These are phyloP conservation scores for Salvelinus namaycush DNA, from an alignment of 2,113 vertebrate species.

Conservation along the genomic window DNA sequence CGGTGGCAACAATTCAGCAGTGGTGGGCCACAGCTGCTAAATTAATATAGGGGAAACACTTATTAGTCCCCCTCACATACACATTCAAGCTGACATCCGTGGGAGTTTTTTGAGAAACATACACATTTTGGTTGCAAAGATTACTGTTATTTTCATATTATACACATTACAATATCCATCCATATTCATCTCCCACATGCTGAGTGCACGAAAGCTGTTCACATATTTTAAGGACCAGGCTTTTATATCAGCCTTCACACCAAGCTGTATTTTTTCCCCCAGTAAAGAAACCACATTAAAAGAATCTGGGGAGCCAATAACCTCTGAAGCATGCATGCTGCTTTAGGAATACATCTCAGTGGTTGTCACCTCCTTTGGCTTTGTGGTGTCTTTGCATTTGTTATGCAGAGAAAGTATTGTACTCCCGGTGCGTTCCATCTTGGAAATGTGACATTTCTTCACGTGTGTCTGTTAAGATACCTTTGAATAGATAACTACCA, in stretches of 20 bases:
- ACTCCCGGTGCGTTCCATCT: too few species aligned
- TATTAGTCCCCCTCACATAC: not conserved
- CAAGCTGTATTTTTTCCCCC: too few species aligned
- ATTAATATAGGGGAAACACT: not conserved
- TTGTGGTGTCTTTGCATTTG: not conserved
- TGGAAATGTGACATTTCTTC: too few species aligned
- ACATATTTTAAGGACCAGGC: slow-evolving; percentile 7
- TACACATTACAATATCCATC: slow-evolving; percentile 19
- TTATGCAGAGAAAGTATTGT: too few species aligned
- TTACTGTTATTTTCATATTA: slow-evolving; percentile 31
- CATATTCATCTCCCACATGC: slow-evolving; percentile 3
- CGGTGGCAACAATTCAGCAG: too few species aligned
- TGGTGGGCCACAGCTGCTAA: too few species aligned
- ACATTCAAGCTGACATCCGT: not conserved
- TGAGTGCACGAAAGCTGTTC: slow-evolving; percentile 16
- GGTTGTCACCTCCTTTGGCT: not conserved
- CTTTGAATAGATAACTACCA: too few species aligned
- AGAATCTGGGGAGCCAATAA: not conserved
- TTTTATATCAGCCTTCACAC: not conserved
- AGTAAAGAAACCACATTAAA: not conserved
- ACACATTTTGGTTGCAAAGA: not conserved
- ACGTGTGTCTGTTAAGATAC: too few species aligned
- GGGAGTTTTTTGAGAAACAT: not conserved
- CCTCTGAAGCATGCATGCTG: not conserved
- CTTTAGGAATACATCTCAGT: not conserved